These are phyloP conservation scores for Odiellus spinosus DNA, from an alignment of 2,888 invertebrate species.

Conservation along the genomic window DNA sequence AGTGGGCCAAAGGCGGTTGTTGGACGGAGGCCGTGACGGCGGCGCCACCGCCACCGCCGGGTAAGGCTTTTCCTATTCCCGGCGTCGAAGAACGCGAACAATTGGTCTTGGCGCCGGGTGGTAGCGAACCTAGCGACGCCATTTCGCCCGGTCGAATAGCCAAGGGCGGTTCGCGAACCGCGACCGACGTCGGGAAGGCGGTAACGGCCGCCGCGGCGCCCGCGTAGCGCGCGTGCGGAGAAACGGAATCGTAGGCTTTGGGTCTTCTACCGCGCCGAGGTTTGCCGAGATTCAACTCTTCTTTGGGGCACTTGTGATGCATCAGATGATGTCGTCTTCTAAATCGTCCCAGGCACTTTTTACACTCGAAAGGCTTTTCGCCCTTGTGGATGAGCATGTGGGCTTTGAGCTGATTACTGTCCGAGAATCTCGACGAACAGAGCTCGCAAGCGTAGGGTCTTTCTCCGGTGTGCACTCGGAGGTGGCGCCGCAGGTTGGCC, in stretches of 20 bases:
- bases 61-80: no score
- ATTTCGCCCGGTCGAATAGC: neutral
- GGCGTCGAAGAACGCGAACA: no score
- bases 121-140: neutral
- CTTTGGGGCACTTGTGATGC: constrained; percentile 58
- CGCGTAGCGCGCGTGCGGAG: neutral
- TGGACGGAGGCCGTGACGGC: neutral
- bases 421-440: constrained; percentile 70
- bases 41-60: neutral
- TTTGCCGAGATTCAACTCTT: constrained; percentile 20
- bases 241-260: constrained; percentile 17
- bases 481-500: constrained; percentile 70
- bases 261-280: constrained; percentile 22
- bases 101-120: neutral
- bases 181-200: constrained; percentile 1
- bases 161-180: neutral
- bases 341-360: constrained; percentile 61
- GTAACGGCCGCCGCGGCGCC: constrained; percentile 1
- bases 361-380: constrained; percentile 71
- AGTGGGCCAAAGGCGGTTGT: neutral
- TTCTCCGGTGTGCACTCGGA: constrained; percentile 80
- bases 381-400: constrained; percentile 75
- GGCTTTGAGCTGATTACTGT: constrained; percentile 78
- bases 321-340: constrained; percentile 67
- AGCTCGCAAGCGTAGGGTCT: constrained; percentile 75